Conservation (phyloP, 37 sponge, comb jelly and placozoan species). For the Haliclona indistincta region DNA sequence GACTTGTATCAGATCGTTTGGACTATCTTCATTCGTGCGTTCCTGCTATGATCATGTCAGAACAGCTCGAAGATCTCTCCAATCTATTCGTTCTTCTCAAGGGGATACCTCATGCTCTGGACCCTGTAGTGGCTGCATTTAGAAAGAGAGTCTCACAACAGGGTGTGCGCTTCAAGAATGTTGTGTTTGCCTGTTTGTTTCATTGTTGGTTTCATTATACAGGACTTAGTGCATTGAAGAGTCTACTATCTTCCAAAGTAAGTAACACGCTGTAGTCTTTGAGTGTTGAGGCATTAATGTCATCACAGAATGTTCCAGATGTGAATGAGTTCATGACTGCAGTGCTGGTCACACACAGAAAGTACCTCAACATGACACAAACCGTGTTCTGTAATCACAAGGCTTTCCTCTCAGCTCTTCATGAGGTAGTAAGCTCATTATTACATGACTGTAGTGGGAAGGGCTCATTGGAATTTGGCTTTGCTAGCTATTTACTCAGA, state of each 20-base stretch:
- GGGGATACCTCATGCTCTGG: conserved; percentile 43
- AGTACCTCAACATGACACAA: conserved; percentile 31
- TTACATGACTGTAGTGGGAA: no score
- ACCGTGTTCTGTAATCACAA: conserved; percentile 42
- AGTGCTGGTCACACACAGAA: conserved; percentile 25
- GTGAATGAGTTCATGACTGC: conserved; percentile 49
- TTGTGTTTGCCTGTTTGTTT: background rate
- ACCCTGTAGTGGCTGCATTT: conserved; percentile 47
- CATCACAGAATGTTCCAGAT: background rate
- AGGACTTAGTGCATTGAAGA: background rate
- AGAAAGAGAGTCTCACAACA: conserved; percentile 31
- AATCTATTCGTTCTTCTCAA: conserved; percentile 62
- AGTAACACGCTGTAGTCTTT: background rate
- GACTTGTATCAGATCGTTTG: conserved; percentile 35
- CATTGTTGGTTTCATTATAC: background rate
- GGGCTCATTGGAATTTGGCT: no score
- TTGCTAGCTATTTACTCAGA: background rate
- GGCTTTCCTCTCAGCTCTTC: background rate
- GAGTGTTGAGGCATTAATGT: background rate
- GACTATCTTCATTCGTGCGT: conserved; percentile 45
- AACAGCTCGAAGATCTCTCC: conserved; percentile 38
- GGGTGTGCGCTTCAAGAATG: no score
- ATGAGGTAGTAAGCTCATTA: background rate
- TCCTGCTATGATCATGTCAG: conserved; percentile 36
- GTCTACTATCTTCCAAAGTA: conserved; percentile 9